Evolutionary conservation across 2,113 vertebrate genomes (phyloP), one percentile per base, ranked within the genome.

Genomic region (Silurus meridionalis): DNA sequence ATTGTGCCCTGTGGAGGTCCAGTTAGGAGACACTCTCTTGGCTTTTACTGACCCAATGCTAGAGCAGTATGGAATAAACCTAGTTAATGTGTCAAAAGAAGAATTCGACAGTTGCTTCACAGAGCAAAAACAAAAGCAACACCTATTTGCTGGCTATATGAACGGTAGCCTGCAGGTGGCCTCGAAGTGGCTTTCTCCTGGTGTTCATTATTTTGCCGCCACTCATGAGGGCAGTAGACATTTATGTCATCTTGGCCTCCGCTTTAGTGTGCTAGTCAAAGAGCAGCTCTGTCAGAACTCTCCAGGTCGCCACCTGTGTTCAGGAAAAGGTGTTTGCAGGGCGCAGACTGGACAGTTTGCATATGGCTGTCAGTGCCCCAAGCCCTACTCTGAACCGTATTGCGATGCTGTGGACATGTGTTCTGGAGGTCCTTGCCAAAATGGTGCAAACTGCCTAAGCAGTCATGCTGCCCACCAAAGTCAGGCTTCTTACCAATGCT

Each of bases 1-100:
- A 86, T 94, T 97, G 86, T 97, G 96, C 80, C 95, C 96, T 37
- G 90, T 97, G 64, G 92, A 96, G 82, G 91, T 97, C 89, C 97
- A 97, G 8, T 61, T 94, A 10, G 96, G 95, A 81, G 96, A 97
- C 6, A 92, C 86, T 13, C 92, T 97, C 86, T 90, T 95, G 83
- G 92, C 96, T 89, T 95, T 93, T 25, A 72, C 88, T n/a, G 94
- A 94, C 89, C 93, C 89, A n/a, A 93, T 92, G 1, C 94, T 96
- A 86, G 91, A 91, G 67, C 91, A 92, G 10, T 93, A 94, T 0
- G 95, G 95, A 87, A 92, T 96, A 91, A 95, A 92, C 87, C 83
- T 97, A 81, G 90, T 96, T 74, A 96, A 94, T 25, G 92, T 96
- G 81, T 96, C 96, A 60, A 87, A 93, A 90, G 91, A 93, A 58